Percentiles rank a stretch among this genome's conserved stretches.
These are phyloP conservation scores for Hipposideros larvatus DNA, from an alignment of 2,797 vertebrate species.

Conservation along the genomic window DNA sequence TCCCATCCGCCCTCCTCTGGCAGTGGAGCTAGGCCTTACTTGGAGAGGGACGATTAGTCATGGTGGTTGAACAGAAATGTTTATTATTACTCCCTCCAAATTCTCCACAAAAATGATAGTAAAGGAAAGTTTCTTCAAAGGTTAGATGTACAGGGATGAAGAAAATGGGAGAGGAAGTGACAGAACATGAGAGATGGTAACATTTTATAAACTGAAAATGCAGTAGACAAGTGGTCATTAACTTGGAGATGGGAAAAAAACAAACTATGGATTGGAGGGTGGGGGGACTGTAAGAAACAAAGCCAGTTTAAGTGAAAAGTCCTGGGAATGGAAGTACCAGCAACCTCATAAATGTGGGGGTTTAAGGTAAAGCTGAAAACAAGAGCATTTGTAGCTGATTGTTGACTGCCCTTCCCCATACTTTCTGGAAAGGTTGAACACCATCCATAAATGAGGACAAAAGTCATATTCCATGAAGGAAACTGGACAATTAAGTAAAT, in stretches of 20 bases:
- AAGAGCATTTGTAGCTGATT: not conserved
- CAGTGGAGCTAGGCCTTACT: not conserved
- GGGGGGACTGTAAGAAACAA: not conserved
- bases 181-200: not conserved
- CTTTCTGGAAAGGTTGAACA: not conserved
- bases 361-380: not conserved
- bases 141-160: not conserved
- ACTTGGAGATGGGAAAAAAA: not conserved
- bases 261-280: not conserved
- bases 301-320: not conserved
- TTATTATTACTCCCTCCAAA: not conserved
- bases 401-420: not conserved
- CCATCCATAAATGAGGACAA: not conserved
- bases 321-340: not conserved
- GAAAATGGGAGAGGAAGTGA: not conserved
- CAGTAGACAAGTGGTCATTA: not conserved
- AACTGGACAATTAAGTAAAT: slow-evolving; percentile 10
- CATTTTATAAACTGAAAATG: not conserved
- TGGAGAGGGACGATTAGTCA: not conserved
- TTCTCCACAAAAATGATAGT: not conserved
- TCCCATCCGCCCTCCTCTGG: not conserved
- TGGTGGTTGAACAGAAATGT: not conserved
- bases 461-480: not conserved
- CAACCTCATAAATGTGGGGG: not conserved
- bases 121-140: not conserved